phyloP scores from a whole-genome alignment of 2,888 invertebrate species.

The Cinara cedri region DNA sequence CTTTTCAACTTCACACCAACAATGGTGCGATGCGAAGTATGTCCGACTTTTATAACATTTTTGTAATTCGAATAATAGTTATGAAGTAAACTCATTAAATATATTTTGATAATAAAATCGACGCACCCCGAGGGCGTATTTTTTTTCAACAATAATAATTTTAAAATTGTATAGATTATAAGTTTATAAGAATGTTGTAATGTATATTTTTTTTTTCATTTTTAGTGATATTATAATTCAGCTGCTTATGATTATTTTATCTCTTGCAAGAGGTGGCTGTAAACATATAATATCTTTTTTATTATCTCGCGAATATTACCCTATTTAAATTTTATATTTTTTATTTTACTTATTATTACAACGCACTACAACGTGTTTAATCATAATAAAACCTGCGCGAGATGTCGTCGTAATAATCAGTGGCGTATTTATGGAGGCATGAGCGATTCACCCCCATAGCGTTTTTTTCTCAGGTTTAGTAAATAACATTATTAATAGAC shows the following conservation, averaged over 20 bases:
- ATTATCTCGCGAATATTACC: slow-evolving; percentile 22
- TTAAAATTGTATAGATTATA: slow-evolving; percentile 30
- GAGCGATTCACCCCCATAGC: too few relatives aligned
- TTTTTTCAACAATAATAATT: background rate
- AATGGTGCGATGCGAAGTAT: too few relatives aligned
- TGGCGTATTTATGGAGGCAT: too few relatives aligned
- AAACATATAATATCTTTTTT: slow-evolving; percentile 33
- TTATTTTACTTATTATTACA: slow-evolving; percentile 38
- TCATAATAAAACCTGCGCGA: slow-evolving; percentile 39
- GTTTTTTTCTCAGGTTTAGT: too few relatives aligned
- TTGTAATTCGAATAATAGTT: too few relatives aligned
- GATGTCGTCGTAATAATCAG: slow-evolving; percentile 2
- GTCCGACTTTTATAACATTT: too few relatives aligned
- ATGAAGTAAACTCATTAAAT: background rate
- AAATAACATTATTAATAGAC: too few relatives aligned
- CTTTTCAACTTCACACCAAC: too few relatives aligned
- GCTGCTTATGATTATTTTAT: slow-evolving; percentile 44
- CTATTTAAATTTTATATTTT: slow-evolving; percentile 35
- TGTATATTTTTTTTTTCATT: slow-evolving; percentile 3
- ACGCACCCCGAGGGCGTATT: background rate
- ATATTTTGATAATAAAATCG: background rate
- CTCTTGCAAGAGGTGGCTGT: slow-evolving; percentile 21
- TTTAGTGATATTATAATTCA: slow-evolving; percentile 29
- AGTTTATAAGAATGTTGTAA: slow-evolving; percentile 19
- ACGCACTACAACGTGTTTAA: slow-evolving; percentile 37